phyloP scores from a whole-genome alignment of 2,797 vertebrate species.

The Remorina albescens region DNA sequence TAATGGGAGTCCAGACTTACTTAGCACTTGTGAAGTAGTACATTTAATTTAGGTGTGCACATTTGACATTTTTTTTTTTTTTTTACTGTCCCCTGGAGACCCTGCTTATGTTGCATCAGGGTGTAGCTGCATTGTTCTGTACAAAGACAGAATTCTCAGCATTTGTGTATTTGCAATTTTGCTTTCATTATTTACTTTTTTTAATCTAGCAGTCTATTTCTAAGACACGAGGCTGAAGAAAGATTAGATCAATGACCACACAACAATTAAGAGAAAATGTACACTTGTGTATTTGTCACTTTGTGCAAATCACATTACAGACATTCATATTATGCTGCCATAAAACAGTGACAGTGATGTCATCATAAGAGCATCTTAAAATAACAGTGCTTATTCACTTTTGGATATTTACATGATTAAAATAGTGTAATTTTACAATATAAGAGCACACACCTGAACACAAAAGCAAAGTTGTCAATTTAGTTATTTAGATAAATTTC shows the following conservation, averaged over 20 bases:
- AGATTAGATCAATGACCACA: slow-evolving; percentile 38
- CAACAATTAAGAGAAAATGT: slow-evolving; percentile 51
- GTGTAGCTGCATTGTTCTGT: background rate
- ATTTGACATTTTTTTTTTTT: background rate
- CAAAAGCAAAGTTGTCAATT: slow-evolving; percentile 45
- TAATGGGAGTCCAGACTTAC: no score
- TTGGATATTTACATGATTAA: slow-evolving; percentile 56
- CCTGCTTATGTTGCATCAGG: background rate
- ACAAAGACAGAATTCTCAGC: background rate
- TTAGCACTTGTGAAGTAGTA: background rate
- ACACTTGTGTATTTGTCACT: slow-evolving; percentile 69
- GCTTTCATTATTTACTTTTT: background rate
- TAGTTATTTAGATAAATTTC: slow-evolving; percentile 23
- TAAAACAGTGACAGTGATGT: slow-evolving; percentile 66
- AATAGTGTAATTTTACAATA: slow-evolving; percentile 60
- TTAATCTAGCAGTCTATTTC: background rate
- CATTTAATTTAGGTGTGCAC: background rate
- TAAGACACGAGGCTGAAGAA: background rate
- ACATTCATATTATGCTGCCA: slow-evolving; percentile 75
- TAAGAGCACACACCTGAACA: slow-evolving; percentile 56
- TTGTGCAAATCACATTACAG: slow-evolving; percentile 77
- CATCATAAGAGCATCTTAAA: slow-evolving; percentile 58
- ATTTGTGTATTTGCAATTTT: background rate
- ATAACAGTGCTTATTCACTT: slow-evolving; percentile 48
- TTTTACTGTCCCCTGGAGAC: slow-evolving; percentile 5